Evolutionary conservation across 64 coral and sea anemone genomes (phyloP).

Genomic region (Montipora cactus): DNA sequence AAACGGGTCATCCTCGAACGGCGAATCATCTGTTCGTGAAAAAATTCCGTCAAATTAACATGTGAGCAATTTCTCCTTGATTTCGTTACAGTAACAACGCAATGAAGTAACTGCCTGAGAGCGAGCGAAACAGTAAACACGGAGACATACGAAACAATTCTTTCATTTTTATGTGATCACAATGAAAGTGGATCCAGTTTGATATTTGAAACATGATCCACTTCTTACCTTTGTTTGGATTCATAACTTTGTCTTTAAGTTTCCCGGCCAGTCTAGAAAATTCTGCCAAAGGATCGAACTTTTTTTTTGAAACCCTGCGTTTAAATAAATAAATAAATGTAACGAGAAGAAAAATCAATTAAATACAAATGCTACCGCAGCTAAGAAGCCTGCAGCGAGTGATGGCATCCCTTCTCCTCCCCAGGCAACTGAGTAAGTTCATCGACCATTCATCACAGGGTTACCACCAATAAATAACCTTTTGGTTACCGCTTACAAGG

Average conservation of each 20-base stretch:
- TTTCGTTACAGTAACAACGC: no score
- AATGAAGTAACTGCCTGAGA: no score
- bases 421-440: no score
- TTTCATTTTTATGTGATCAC: no score
- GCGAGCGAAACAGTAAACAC: no score
- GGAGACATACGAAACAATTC: no score
- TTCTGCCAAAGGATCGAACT: constrained; percentile 90
- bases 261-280: constrained; percentile 90
- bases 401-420: no score
- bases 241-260: constrained; percentile 93
- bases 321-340: background rate
- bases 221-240: constrained; percentile 79
- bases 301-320: constrained; percentile 83
- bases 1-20: constrained; percentile 79
- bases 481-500: background rate
- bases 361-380: no score
- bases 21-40: constrained; percentile 54
- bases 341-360: background rate
- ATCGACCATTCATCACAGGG: no score
- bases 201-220: background rate
- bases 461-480: no score
- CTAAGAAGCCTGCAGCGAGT: no score
- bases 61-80: no score
- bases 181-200: background rate
- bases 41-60: background rate